A percentile compares a stretch with the other conserved stretches of the same genome.
Evolutionary conservation across 2,797 vertebrate species (phyloP).

Genomic region (Sternotherus odoratus): DNA sequence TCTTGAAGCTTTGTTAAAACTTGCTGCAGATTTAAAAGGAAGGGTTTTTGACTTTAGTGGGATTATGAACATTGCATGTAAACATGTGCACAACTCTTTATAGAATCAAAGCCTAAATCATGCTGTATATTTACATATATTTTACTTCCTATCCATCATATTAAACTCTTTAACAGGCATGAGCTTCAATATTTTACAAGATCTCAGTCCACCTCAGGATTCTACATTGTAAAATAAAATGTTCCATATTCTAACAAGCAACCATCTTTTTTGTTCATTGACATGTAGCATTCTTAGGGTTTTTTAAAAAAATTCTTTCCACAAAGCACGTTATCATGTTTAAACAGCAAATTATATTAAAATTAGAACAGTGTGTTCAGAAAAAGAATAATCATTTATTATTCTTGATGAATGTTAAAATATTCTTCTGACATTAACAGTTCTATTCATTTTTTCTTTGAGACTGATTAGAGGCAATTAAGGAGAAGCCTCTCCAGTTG

Average conservation of each 20-base stretch:
- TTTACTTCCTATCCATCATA: neutral
- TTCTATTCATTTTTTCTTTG: constrained; percentile 48
- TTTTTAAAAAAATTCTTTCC: constrained; percentile 38
- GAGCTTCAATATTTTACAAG: neutral
- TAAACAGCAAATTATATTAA: constrained; percentile 54
- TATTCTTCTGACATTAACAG: constrained; percentile 30
- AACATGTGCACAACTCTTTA: neutral
- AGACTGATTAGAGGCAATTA: constrained; percentile 41
- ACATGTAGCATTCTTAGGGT: constrained; percentile 5
- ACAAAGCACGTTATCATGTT: constrained; percentile 17
- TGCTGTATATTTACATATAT: neutral
- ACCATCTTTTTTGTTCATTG: constrained; percentile 32
- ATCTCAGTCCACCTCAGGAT: neutral
- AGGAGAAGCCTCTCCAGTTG: neutral
- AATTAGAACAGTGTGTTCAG: constrained; percentile 35
- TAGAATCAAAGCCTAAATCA: neutral
- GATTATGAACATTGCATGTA: neutral
- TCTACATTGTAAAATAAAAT: neutral
- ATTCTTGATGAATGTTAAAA: constrained; percentile 49
- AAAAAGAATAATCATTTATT: constrained; percentile 37
- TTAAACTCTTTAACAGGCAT: neutral
- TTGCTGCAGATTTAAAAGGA: neutral
- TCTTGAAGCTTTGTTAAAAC: neutral
- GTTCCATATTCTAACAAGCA: constrained; percentile 18
- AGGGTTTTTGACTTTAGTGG: neutral